These are phyloP conservation scores for Mesoclemmys tuberculata DNA, from an alignment of 2,113 vertebrate genomes.

Conservation along the genomic window DNA sequence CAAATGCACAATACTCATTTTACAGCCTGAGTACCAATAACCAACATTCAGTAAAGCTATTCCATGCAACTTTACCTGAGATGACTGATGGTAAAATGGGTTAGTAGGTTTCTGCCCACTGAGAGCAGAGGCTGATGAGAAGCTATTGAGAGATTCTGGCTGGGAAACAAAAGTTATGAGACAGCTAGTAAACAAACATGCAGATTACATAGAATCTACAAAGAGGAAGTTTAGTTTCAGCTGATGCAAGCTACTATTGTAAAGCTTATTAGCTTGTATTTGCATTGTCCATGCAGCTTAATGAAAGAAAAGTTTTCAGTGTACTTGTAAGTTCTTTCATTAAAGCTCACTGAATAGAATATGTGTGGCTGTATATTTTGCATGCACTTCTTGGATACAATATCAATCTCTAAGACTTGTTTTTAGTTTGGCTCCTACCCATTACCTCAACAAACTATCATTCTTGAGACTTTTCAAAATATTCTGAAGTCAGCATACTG, in stretches of 20 bases:
- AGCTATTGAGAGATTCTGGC: conserved; percentile 78
- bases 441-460: conserved; percentile 55
- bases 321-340: conserved; percentile 34
- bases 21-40: conserved; percentile 12
- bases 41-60: conserved; percentile 43
- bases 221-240: conserved; percentile 56
- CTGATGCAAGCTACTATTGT: conserved; percentile 30
- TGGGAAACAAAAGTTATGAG: conserved; percentile 75
- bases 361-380: conserved; percentile 43
- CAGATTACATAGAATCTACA: conserved; percentile 39
- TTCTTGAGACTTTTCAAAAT: conserved; percentile 66
- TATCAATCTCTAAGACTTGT: conserved; percentile 48
- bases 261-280: conserved; percentile 53
- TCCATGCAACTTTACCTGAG: conserved; percentile 81
- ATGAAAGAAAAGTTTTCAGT: conserved; percentile 16
- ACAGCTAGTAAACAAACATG: conserved; percentile 65
- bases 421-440: conserved; percentile 58
- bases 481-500: conserved; percentile 48
- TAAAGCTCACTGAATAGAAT: conserved; percentile 34
- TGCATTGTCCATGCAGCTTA: conserved; percentile 56
- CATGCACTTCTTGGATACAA: conserved; percentile 46
- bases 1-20: conserved; percentile 47
- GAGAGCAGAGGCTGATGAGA: conserved; percentile 74
- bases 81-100: conserved; percentile 75
- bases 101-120: conserved; percentile 79